These are phyloP conservation scores for Coelopa pilipes DNA, from an alignment of 2,888 invertebrate species.

Conservation along the genomic window DNA sequence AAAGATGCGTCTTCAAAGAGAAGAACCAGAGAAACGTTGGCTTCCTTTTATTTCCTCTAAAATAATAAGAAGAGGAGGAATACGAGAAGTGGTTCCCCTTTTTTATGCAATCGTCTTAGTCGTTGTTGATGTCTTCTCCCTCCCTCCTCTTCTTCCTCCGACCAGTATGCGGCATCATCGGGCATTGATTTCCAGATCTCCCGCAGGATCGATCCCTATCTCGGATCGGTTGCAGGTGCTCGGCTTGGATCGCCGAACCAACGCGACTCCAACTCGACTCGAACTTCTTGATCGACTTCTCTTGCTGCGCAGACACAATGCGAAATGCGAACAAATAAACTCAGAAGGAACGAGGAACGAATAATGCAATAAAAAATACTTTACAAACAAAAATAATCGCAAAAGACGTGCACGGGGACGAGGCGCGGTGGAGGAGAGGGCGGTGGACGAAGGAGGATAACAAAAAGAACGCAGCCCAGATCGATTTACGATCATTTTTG, in stretches of 20 bases:
- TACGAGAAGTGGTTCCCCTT: constrained; percentile 6
- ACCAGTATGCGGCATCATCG: constrained; percentile 1
- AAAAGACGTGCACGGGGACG: too few species aligned
- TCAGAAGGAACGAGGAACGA: not conserved
- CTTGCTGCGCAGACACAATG: not conserved
- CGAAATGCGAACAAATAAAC: not conserved
- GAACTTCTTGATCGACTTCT: not conserved
- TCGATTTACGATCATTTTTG: constrained; percentile 8
- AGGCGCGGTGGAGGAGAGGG: too few species aligned
- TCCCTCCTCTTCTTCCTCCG: not conserved
- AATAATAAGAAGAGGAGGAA: not conserved
- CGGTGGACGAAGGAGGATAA: not conserved
- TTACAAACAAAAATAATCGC: too few species aligned
- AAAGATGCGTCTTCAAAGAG: too few species aligned
- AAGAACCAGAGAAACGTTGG: too few species aligned
- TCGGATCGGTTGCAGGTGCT: constrained; percentile 15
- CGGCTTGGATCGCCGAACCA: not conserved
- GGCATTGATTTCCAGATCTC: constrained; percentile 16
- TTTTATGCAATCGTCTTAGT: not conserved
- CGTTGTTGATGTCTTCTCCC: too few species aligned
- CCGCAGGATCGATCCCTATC: constrained; percentile 12
- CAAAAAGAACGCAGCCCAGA: not conserved
- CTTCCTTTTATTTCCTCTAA: not conserved
- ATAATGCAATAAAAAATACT: too few species aligned
- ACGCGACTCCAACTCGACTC: too few species aligned